Evolutionary conservation across 2,113 vertebrate species (phyloP), one percentile per base, ranked within the genome.

Genomic region (Ctenomys sociabilis): DNA sequence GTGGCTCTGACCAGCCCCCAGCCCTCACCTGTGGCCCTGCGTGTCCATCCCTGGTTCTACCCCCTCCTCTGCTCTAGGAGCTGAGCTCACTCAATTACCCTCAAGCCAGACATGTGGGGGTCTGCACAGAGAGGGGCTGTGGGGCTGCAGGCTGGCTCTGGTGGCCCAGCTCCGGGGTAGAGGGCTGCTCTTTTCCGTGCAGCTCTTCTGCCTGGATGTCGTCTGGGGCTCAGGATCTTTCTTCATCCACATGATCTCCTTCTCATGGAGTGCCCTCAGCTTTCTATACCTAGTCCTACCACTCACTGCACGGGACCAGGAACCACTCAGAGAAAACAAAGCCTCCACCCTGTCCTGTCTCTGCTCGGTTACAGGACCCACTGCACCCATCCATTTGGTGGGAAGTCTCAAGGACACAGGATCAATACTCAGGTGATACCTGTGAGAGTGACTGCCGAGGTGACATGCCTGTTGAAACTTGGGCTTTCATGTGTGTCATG

Each of bases 81-180:
- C 68, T 57, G 64, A 59, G 54, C 37, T 43, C 81, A 61, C 17
- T 24, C 28, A 6, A 7, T 84, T 43, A 72, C 52, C 49, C 54
- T 22, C 19, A 4, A 63, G 88, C 57, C 85, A 28, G 49, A 72
- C 54, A 59, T 1, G 22, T 16, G 11, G 52, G 82, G 28, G 3
- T 0, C 13, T 40, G 52, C 37, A 3, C 5, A 59, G 22, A 63
- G 21, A n/a, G 10, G 75, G 54, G 37, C 40, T 52, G 28, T 0
- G 0, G 6, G 14, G 24, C 61, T 37, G 16, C 21, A 35, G 61
- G 54, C 40, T 54, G 52, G 54, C 8, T 59, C 90, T 64, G 1
- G 10, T 0, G 13, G 13, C 14, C 70, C 37, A 32, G 64, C 87
- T n/a, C 4, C 1, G 61, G 11, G 5, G 52, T 2, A 7, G 0